These are phyloP conservation scores for Pycnonotus jocosus DNA, from an alignment of 2,113 vertebrate species.

Conservation along the genomic window DNA sequence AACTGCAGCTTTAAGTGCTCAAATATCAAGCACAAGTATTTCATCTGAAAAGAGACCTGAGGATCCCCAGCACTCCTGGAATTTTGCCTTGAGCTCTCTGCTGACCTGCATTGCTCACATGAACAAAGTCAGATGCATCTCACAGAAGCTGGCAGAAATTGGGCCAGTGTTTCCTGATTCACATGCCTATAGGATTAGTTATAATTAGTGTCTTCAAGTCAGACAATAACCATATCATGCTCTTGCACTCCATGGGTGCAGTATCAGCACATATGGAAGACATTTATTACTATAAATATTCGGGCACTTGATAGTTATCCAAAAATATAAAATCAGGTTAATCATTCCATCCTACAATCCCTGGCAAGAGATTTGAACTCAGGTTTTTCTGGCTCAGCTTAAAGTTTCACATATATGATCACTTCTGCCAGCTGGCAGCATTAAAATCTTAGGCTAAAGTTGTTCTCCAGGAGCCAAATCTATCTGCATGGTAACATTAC, in stretches of 20 bases:
- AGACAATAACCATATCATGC: slow-evolving; percentile 32
- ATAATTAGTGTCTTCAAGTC: slow-evolving; percentile 15
- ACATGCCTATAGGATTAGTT: slow-evolving; percentile 39
- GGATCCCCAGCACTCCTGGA: neutral
- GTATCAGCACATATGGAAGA: slow-evolving; percentile 68
- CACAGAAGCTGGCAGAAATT: slow-evolving; percentile 27
- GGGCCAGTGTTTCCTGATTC: slow-evolving; percentile 19
- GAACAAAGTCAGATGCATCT: neutral
- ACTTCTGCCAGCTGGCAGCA: slow-evolving; percentile 49
- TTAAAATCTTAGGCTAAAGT: slow-evolving; percentile 17
- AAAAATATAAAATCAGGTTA: slow-evolving; percentile 68
- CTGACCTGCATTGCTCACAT: slow-evolving; percentile 27
- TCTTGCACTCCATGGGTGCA: slow-evolving; percentile 22
- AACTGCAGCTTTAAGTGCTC: neutral
- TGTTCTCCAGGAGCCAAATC: slow-evolving; percentile 33
- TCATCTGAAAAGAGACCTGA: neutral
- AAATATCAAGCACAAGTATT: neutral
- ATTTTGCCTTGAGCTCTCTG: slow-evolving; percentile 36
- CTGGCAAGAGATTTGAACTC: slow-evolving; percentile 64
- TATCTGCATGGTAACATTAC: neutral
- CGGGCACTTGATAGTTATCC: slow-evolving; percentile 62
- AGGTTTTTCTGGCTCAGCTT: slow-evolving; percentile 63
- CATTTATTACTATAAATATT: slow-evolving; percentile 67
- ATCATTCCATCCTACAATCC: slow-evolving; percentile 65
- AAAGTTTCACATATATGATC: slow-evolving; percentile 45